These are phyloP conservation scores for Cervus canadensis DNA, from an alignment of 2,113 vertebrate species.

Conservation along the genomic window DNA sequence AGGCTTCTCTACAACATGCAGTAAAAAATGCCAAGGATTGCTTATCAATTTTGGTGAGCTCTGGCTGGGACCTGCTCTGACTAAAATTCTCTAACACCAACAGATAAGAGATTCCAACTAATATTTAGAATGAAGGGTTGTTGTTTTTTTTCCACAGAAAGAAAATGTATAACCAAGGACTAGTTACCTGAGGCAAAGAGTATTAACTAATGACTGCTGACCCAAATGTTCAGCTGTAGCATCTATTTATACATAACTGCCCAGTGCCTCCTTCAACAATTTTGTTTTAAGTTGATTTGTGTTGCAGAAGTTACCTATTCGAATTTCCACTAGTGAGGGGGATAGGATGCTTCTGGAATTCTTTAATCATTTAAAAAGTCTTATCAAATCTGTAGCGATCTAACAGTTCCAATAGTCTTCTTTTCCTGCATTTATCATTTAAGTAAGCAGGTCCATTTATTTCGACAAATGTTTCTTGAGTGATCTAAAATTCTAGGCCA, in stretches of 20 bases:
- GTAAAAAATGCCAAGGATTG: background rate
- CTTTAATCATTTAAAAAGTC: background rate
- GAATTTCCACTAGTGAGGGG: background rate
- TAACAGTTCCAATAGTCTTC: background rate
- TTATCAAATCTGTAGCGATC: background rate
- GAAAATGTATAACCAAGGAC: slow-evolving; percentile 15
- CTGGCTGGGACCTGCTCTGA: background rate
- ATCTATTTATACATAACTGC: background rate
- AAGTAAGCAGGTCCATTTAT: background rate
- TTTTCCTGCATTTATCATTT: background rate
- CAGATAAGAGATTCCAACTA: slow-evolving; percentile 19
- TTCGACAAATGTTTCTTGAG: background rate
- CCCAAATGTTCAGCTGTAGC: background rate
- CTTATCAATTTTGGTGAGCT: slow-evolving; percentile 45
- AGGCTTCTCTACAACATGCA: background rate
- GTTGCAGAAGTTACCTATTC: background rate
- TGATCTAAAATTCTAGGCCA: background rate
- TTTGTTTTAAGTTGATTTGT: background rate
- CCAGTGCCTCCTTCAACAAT: background rate
- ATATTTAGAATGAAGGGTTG: background rate
- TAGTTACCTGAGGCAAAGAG: background rate
- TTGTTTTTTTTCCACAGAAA: background rate
- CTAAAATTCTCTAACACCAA: slow-evolving; percentile 20
- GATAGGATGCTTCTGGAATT: background rate
- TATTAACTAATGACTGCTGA: slow-evolving; percentile 8